A percentile compares a stretch with the other conserved stretches of the same genome.
phyloP scores from a whole-genome alignment of 2,888 invertebrate genomes.

The Mycalesis mineus region DNA sequence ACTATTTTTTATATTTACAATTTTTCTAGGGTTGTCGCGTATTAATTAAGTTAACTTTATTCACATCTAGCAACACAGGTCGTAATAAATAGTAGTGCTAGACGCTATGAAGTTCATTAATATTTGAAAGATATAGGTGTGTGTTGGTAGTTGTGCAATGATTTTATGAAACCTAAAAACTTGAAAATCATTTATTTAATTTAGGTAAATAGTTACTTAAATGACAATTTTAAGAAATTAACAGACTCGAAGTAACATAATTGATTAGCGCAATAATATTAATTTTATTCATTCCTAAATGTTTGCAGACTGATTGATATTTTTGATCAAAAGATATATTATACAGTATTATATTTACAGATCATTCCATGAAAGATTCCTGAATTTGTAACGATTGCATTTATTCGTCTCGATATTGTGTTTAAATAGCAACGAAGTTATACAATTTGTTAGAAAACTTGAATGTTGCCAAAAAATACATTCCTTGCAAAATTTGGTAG shows the following conservation, averaged over 20 bases:
- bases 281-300: background rate
- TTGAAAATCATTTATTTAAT: background rate
- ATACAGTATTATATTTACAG: constrained; percentile 13
- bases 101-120: no score
- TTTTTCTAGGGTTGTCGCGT: background rate
- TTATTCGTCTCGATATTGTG: constrained; percentile 5
- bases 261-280: background rate
- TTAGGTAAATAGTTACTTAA: background rate
- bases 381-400: constrained; percentile 11
- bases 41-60: background rate
- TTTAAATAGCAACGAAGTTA: background rate
- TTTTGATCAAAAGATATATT: background rate
- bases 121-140: no score
- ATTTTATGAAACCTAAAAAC: background rate
- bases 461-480: constrained; percentile 4
- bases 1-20: background rate
- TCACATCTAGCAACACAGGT: background rate
- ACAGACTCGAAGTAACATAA: background rate
- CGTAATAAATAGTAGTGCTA: no score
- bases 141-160: no score
- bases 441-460: background rate
- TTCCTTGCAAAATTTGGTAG: constrained; percentile 1
- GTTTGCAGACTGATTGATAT: constrained; percentile 2
- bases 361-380: constrained; percentile 10
- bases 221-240: background rate